These are phyloP conservation scores for Pantherophis vulpinus DNA, from an alignment of 2,797 vertebrate genomes.

Conservation along the genomic window DNA sequence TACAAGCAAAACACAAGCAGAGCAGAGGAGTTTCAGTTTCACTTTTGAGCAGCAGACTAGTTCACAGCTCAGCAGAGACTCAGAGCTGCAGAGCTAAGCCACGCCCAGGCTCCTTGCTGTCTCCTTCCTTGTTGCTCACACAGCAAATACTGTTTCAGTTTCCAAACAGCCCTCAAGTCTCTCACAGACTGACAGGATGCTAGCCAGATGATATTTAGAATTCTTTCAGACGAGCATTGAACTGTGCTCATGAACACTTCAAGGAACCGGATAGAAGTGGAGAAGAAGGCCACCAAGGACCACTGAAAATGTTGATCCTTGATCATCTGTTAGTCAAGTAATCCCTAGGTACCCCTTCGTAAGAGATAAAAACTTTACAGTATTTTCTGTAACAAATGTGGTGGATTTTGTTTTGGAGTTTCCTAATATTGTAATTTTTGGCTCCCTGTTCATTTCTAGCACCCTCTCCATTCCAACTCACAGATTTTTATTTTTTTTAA, in stretches of 20 bases:
- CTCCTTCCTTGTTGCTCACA: too few species aligned
- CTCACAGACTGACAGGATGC: too few species aligned
- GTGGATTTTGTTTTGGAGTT: neutral
- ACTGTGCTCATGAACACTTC: neutral
- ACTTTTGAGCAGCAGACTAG: too few species aligned
- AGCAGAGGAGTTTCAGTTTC: too few species aligned
- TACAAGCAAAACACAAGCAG: too few species aligned
- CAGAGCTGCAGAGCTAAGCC: too few species aligned
- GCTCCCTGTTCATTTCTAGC: neutral
- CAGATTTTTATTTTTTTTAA: slow-evolving; percentile 17
- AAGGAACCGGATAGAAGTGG: neutral
- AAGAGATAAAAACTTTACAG: slow-evolving; percentile 2
- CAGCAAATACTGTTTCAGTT: too few species aligned
- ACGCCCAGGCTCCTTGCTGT: too few species aligned
- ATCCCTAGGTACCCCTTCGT: neutral
- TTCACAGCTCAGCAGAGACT: too few species aligned
- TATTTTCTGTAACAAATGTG: neutral
- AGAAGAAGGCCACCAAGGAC: neutral
- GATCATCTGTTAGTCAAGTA: neutral
- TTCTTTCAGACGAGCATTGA: neutral
- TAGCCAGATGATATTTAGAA: neutral
- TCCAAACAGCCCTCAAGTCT: too few species aligned
- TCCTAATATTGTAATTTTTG: slow-evolving; percentile 2
- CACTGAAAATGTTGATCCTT: neutral
- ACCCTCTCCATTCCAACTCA: neutral